Evolutionary conservation across 53 echinoderm and acorn worm genomes (phyloP).

Genomic region (Astropecten irregularis): DNA sequence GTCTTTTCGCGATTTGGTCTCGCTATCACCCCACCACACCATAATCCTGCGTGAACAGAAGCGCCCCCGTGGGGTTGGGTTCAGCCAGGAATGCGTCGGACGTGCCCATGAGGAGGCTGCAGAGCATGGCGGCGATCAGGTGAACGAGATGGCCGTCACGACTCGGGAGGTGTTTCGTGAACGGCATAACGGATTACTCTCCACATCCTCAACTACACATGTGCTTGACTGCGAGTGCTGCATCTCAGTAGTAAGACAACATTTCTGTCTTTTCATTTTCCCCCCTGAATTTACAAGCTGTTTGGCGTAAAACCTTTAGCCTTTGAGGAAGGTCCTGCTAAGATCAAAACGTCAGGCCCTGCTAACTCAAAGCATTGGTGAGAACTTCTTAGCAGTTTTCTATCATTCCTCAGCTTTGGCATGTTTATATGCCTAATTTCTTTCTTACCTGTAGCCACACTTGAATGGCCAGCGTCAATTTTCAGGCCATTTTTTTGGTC

Average conservation of each 20-base stretch:
- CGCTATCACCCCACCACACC: too few relatives aligned
- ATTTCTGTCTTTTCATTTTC: background rate
- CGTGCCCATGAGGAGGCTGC: slow-evolving; percentile 1
- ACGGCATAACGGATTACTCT: slow-evolving; percentile 63
- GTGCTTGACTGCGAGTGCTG: slow-evolving; percentile 78
- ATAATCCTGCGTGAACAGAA: slow-evolving; percentile 38
- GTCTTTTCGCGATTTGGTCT: background rate
- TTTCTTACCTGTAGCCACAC: too few relatives aligned
- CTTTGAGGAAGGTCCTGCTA: too few relatives aligned
- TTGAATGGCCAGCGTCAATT: too few relatives aligned
- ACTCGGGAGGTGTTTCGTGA: slow-evolving; percentile 71
- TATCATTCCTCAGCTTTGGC: too few relatives aligned
- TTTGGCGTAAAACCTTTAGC: too few relatives aligned
- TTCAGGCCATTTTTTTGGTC: too few relatives aligned
- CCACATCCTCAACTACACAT: slow-evolving; percentile 56
- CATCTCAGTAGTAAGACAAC: slow-evolving; percentile 74
- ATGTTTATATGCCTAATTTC: background rate
- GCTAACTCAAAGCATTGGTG: too few relatives aligned
- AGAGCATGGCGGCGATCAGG: slow-evolving; percentile 13
- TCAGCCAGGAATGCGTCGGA: slow-evolving; percentile 32
- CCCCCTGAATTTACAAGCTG: background rate
- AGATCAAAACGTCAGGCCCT: too few relatives aligned
- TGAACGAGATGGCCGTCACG: slow-evolving; percentile 71
- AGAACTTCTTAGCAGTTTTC: too few relatives aligned
- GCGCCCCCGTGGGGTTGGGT: slow-evolving; percentile 6